These are phyloP conservation scores for Plagodis pulveraria DNA, from an alignment of 2,888 invertebrate genomes.

Conservation along the genomic window DNA sequence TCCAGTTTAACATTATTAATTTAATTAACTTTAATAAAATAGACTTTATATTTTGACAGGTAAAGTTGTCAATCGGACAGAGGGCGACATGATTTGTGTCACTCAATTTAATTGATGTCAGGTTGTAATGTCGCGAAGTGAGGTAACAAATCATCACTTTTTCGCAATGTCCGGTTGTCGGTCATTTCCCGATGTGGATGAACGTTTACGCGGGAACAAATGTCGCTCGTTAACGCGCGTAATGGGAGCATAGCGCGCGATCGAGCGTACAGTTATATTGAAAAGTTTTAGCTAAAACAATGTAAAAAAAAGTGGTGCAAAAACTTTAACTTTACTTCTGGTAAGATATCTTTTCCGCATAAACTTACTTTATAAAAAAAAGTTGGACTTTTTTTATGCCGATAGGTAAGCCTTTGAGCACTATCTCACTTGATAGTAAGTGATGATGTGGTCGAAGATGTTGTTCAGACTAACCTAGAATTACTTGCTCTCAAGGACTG, in stretches of 20 bases:
- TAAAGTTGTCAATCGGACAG: slow-evolving; percentile 32
- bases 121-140: slow-evolving; percentile 63
- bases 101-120: slow-evolving; percentile 74
- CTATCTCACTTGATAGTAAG: too few species aligned
- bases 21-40: slow-evolving; percentile 32
- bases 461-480: too few species aligned
- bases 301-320: too few species aligned
- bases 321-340: too few species aligned
- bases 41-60: slow-evolving; percentile 38
- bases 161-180: slow-evolving; percentile 57
- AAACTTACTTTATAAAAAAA: too few species aligned
- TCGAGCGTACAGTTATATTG: slow-evolving; percentile 50
- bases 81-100: slow-evolving; percentile 64
- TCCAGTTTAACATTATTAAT: slow-evolving; percentile 59
- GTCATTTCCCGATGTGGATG: slow-evolving; percentile 63
- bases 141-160: slow-evolving; percentile 81
- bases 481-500: too few species aligned
- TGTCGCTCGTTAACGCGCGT: slow-evolving; percentile 74
- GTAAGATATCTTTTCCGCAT: too few species aligned
- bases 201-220: slow-evolving; percentile 65
- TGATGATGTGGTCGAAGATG: too few species aligned
- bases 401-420: too few species aligned
- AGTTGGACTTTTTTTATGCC: too few species aligned
- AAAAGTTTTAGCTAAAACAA: slow-evolving; percentile 24
- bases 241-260: slow-evolving; percentile 74